Percentiles rank a stretch among this genome's conserved stretches.
Evolutionary conservation across 1,140 invertebrate species (phyloP).

Genomic region (Scaptomyza pallida): DNA sequence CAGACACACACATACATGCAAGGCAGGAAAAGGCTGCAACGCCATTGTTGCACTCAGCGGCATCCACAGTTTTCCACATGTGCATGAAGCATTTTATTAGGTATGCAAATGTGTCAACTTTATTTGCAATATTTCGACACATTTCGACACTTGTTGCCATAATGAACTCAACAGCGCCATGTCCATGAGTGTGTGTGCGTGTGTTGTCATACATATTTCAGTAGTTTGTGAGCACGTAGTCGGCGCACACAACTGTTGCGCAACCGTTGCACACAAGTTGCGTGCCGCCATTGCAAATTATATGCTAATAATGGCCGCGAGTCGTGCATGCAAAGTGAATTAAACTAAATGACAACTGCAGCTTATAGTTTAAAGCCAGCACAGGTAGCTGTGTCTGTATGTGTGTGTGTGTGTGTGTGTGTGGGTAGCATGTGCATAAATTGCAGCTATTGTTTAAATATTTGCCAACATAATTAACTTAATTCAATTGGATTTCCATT

Average conservation of each 20-base stretch:
- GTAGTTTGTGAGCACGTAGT: conserved; percentile 31
- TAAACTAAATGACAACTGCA: conserved; percentile 65
- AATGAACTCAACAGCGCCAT: conserved; percentile 56
- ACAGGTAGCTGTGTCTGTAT: neutral
- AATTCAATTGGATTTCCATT: conserved; percentile 84
- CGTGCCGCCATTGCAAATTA: conserved; percentile 37
- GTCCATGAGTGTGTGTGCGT: neutral
- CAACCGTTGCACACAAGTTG: conserved; percentile 54
- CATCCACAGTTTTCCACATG: conserved; percentile 37
- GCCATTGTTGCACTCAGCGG: conserved; percentile 43
- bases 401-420: conserved; percentile 3
- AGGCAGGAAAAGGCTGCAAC: conserved; percentile 2
- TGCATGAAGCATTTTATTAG: conserved; percentile 75
- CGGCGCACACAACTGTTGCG: conserved; percentile 39
- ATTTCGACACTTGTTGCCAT: conserved; percentile 79
- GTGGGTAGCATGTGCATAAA: conserved; percentile 57
- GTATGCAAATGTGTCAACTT: conserved; percentile 83
- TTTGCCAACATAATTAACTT: conserved; percentile 84
- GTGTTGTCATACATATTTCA: conserved; percentile 51
- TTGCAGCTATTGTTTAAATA: conserved; percentile 83
- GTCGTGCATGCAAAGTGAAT: conserved; percentile 56
- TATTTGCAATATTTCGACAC: conserved; percentile 76
- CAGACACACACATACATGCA: conserved; percentile 10
- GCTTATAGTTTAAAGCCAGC: conserved; percentile 43
- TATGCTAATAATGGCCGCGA: conserved; percentile 52